A percentile compares a stretch with the other conserved stretches of the same genome.
Evolutionary conservation across 2,888 invertebrate species (phyloP).

Genomic region (Plagodis pulveraria): DNA sequence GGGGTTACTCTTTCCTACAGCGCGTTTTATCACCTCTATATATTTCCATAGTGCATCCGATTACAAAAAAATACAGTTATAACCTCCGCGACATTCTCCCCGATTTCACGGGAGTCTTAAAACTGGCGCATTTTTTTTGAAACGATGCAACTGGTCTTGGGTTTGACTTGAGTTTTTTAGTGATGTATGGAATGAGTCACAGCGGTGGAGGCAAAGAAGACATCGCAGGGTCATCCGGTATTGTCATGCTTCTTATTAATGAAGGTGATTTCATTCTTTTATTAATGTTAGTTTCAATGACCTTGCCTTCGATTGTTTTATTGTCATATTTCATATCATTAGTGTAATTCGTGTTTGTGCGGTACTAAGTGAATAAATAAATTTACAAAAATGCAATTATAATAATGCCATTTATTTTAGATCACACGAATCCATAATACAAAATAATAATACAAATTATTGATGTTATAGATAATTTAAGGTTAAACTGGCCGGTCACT

Average conservation of each 20-base stretch:
- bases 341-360: too few relatives aligned
- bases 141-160: slow-evolving; percentile 23
- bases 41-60: slow-evolving; percentile 6
- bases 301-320: background rate
- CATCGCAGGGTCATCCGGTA: slow-evolving; percentile 1
- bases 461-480: too few relatives aligned
- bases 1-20: background rate
- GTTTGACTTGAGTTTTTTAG: slow-evolving; percentile 9
- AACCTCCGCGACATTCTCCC: slow-evolving; percentile 4
- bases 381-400: too few relatives aligned
- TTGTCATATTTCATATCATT: too few relatives aligned
- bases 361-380: too few relatives aligned
- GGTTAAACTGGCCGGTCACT: too few relatives aligned
- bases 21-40: slow-evolving; percentile 26
- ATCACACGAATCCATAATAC: too few relatives aligned
- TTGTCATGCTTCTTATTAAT: background rate
- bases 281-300: background rate
- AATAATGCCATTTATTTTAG: too few relatives aligned
- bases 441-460: too few relatives aligned
- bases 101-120: slow-evolving; percentile 22
- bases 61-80: slow-evolving; percentile 19
- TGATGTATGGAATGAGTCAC: slow-evolving; percentile 19
- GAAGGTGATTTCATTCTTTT: slow-evolving; percentile 1
- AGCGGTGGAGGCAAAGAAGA: slow-evolving; percentile 1
- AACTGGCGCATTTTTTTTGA: slow-evolving; percentile 4